Conservation (phyloP, 2,113 vertebrate species). For the Crotophaga sulcirostris region DNA sequence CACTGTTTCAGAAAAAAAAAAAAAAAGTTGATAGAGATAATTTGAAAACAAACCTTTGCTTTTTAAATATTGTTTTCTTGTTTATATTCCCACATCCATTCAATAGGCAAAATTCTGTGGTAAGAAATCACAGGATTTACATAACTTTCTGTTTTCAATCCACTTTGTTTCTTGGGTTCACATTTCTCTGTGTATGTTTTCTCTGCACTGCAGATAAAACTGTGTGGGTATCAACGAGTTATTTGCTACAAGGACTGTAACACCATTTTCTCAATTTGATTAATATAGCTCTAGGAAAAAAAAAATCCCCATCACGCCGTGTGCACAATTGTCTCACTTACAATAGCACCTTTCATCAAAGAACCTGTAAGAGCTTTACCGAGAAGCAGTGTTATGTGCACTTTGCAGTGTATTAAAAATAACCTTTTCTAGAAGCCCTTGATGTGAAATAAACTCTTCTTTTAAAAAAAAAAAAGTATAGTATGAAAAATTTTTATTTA, state of each 20-base stretch:
- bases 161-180: not conserved
- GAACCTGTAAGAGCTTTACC: not conserved
- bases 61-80: not conserved
- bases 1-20: not conserved
- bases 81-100: constrained; percentile 28
- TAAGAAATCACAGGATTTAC: not conserved
- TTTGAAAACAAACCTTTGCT: constrained; percentile 19
- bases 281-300: not conserved
- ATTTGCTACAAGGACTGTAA: not conserved
- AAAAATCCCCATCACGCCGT: not conserved
- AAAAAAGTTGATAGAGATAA: not conserved
- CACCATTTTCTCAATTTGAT: not conserved
- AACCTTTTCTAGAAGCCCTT: not conserved
- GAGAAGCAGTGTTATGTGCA: not conserved
- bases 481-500: not conserved
- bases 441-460: not conserved
- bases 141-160: not conserved
- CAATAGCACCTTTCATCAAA: not conserved
- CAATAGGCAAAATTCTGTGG: not conserved
- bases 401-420: not conserved
- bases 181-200: not conserved
- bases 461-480: not conserved
- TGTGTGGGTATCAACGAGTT: not conserved
- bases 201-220: not conserved
- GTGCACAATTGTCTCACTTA: not conserved